A percentile compares a stretch with the other conserved stretches of the same genome.
Conservation (phyloP, 2,113 vertebrate genomes). For the Archocentrus centrarchus region DNA sequence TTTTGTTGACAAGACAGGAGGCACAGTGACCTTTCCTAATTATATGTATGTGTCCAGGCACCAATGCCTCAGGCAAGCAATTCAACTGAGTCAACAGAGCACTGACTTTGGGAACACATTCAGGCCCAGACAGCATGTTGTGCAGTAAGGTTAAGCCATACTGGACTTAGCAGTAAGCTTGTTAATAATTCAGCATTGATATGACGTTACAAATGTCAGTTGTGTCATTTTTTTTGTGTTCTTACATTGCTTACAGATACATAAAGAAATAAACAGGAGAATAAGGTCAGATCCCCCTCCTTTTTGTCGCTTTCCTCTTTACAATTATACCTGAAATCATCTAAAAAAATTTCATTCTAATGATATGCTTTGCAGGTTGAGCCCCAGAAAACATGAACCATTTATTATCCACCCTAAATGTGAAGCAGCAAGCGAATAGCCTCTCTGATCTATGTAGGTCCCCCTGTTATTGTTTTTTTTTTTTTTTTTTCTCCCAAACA, state of each 20-base stretch:
- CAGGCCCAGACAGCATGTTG: conserved; percentile 45
- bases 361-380: conserved; percentile 20
- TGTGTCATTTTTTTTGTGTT: conserved; percentile 35
- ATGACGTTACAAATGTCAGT: conserved; percentile 48
- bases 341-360: not conserved
- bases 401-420: conserved; percentile 58
- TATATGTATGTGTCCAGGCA: conserved; percentile 80
- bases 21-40: conserved; percentile 83
- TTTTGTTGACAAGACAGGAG: conserved; percentile 81
- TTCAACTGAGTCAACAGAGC: conserved; percentile 83
- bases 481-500: conserved; percentile 43
- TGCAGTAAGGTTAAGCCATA: conserved; percentile 54
- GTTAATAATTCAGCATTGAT: conserved; percentile 66
- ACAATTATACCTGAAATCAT: not conserved
- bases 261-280: conserved; percentile 12
- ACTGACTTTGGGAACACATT: conserved; percentile 55
- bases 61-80: conserved; percentile 79
- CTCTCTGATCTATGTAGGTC: conserved; percentile 62
- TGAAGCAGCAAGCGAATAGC: conserved; percentile 40
- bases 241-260: conserved; percentile 16
- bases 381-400: conserved; percentile 51
- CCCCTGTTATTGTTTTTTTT: conserved; percentile 61
- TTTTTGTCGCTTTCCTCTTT: not conserved
- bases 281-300: not conserved
- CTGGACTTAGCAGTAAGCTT: conserved; percentile 43